Base-by-base conservation (phyloP, 1,140 invertebrate genomes). In the Drosophila lacteicornis region DNA sequence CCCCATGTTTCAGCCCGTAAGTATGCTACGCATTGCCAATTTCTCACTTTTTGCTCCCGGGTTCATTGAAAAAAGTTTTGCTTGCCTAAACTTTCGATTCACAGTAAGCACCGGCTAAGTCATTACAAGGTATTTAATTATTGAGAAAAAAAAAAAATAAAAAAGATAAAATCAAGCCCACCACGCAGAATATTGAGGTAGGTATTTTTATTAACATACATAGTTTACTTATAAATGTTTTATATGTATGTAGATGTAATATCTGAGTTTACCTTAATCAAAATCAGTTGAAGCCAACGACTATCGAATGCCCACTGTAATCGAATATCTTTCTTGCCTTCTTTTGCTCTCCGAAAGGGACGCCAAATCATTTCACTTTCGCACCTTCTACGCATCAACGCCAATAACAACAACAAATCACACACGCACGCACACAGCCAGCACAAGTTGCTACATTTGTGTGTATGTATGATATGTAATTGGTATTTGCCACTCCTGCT, bases 321-420 rank as follows among this genome's bases (percentile, higher is more conserved):
- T 17, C 43, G 25, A 22, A 70, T 33, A 55, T 46, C 22, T 40
- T 51, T 36, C 11, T 51, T 42, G 62, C 11, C 17, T 47, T n/a
- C 11, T 36, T 50, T 53, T 40, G 11, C 33, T 46, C 58, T 46
- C 40, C 33, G 27, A 19, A 46, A 68, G 47, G 65, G 66, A 85
- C 57, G 58, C 65, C 58, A 75, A 85, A 87, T 82, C 71, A 86
- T 88, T 88, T 88, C 80, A 69, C 60, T 86, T 87, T 87, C 82
- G 85, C 83, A 86, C 83, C 84, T 86, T 83, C 80, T 86, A 86
- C 80, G 84, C 80, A 83, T 79, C 85, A 80, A 53, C 61, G 70
- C 51, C 50, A 53, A 42, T 17, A 51, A 17, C 36, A 71, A 49
- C 25, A 70, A 71, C 36, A 73, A 71, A 59, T 36, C 55, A 45